phyloP scores from a whole-genome alignment of 1,140 invertebrate genomes.

The Cylas formicarius region DNA sequence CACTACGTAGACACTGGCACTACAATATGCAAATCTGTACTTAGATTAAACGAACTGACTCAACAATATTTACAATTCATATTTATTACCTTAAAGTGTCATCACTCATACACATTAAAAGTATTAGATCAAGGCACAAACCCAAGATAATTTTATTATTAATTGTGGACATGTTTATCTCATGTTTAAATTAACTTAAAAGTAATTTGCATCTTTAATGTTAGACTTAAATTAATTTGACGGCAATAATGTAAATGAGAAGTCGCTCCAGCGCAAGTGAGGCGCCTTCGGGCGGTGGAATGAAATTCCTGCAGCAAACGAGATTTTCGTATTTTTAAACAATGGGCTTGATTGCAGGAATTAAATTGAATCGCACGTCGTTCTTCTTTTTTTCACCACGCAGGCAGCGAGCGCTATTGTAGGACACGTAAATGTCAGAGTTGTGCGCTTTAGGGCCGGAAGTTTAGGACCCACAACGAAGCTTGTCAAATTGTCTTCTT shows the following conservation, averaged over 20 bases:
- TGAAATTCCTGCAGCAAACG: conserved; percentile 15
- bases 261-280: conserved; percentile 15
- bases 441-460: too few species aligned
- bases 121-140: conserved; percentile 26
- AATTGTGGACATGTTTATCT: conserved; percentile 35
- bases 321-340: conserved; percentile 15
- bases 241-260: conserved; percentile 35
- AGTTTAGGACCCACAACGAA: too few species aligned
- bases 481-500: too few species aligned
- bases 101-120: conserved; percentile 26
- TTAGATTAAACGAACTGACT: conserved; percentile 14
- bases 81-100: conserved; percentile 24
- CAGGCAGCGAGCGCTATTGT: not conserved
- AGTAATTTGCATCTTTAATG: conserved; percentile 37
- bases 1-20: too few species aligned
- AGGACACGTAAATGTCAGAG: too few species aligned
- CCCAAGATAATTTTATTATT: conserved; percentile 33
- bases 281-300: conserved; percentile 11
- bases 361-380: not conserved
- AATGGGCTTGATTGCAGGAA: not conserved
- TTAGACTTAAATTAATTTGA: conserved; percentile 36
- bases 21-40: conserved; percentile 17
- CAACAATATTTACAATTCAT: conserved; percentile 23
- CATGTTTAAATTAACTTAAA: conserved; percentile 34
- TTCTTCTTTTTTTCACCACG: not conserved